These are phyloP conservation scores for Oryzias sinensis DNA, from an alignment of 2,797 vertebrate species.

Conservation along the genomic window DNA sequence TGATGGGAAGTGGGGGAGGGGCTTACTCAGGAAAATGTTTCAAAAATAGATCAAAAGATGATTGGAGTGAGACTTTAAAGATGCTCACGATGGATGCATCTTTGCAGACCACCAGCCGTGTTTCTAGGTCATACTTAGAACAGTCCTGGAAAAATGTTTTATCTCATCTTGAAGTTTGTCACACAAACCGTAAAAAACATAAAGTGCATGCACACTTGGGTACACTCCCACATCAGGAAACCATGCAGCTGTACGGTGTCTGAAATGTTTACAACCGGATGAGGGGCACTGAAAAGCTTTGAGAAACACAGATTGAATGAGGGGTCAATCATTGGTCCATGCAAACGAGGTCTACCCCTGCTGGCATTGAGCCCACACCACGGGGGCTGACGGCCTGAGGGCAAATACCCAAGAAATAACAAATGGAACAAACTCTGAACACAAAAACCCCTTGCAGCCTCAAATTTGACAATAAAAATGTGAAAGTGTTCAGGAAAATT, in stretches of 20 bases:
- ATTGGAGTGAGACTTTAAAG: too few species aligned
- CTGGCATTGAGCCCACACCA: conserved; percentile 65
- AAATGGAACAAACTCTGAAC: conserved; percentile 57
- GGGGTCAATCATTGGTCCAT: conserved; percentile 54
- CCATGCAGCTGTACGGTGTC: conserved; percentile 62
- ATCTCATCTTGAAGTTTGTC: conserved; percentile 35
- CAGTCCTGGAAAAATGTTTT: conserved; percentile 19
- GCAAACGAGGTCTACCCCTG: conserved; percentile 58
- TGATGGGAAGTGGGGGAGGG: too few species aligned
- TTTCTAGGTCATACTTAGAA: too few species aligned
- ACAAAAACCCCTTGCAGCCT: conserved; percentile 21
- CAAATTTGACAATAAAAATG: too few species aligned
- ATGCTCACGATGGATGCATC: too few species aligned
- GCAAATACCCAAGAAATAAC: conserved; percentile 64
- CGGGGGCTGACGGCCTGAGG: conserved; percentile 54
- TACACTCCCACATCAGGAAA: conserved; percentile 30
- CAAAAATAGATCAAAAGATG: too few species aligned
- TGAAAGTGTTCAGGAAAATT: too few species aligned
- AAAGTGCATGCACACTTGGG: conserved; percentile 9
- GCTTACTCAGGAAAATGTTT: too few species aligned
- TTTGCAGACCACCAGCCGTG: too few species aligned
- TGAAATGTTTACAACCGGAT: conserved; percentile 68
- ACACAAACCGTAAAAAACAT: conserved; percentile 22
- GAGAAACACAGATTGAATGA: conserved; percentile 25
- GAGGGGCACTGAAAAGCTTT: conserved; percentile 43